Evolutionary conservation across 2,888 invertebrate genomes (phyloP), one percentile per base, ranked within the genome.

Genomic region (Sabatieria punctata): DNA sequence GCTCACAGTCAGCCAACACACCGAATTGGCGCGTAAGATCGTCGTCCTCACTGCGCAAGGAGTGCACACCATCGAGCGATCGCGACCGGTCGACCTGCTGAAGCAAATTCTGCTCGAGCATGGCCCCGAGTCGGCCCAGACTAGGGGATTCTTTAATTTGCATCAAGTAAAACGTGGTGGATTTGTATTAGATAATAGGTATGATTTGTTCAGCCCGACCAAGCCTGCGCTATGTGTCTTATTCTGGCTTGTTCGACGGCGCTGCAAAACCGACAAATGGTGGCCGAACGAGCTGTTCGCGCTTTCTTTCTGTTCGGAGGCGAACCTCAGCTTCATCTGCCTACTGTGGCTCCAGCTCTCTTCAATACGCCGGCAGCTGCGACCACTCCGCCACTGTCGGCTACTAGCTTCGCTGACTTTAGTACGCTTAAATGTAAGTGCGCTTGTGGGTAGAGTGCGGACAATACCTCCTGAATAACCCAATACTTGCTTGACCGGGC

Each of bases 301-400:
- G 86, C 89, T 0, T 86, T 89, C 69, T 84, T 89, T 68, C 70
- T 85, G 52, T 88, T 85, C 63, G 91, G 93, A 23, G 83, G 84
- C 1, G 85, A 86, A 36, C 65, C 71, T 2, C 51, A 53, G 23
- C 43, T 48, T 15, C 39, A 37, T 2, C 18, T 39, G 35, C 41
- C 51, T 33, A 30, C 25, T 36, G 41, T 38, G 18, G 38, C 21
- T 43, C 40, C 23, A 25, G 21, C 41, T n/a, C n/a, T n/a, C n/a
- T n/a, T n/a, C n/a, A n/a, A n/a, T n/a, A n/a, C n/a, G n/a, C n/a
- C n/a, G n/a, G n/a, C n/a, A n/a, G n/a, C n/a, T n/a, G n/a, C n/a
- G n/a, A n/a, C n/a, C n/a, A n/a, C n/a, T n/a, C n/a, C n/a, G n/a
- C n/a, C n/a, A n/a, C n/a, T n/a, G n/a, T n/a, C n/a, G n/a, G n/a